Evolutionary conservation across 35 echinoderm and acorn worm species (phyloP).

Genomic region (Stichopus chloronotus): DNA sequence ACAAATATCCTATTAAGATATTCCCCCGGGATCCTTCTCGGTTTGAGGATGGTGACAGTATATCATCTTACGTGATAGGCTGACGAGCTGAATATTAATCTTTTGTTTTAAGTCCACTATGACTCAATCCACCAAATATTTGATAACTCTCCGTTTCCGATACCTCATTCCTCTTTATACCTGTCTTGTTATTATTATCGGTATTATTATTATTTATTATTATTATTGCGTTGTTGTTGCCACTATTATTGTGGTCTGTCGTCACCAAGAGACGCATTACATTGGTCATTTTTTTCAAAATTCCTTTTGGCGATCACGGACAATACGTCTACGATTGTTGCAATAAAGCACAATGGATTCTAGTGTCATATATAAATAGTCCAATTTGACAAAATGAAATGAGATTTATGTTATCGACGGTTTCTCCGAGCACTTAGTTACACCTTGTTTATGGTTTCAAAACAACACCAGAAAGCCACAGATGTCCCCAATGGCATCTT

Average conservation of each 20-base stretch:
- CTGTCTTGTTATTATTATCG: neutral
- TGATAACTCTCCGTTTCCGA: neutral
- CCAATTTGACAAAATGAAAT: neutral
- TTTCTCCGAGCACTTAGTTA: neutral
- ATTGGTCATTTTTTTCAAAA: neutral
- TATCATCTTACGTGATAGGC: neutral
- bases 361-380: neutral
- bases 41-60: no score
- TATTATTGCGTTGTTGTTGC: neutral
- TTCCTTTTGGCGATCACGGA: neutral
- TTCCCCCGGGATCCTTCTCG: no score
- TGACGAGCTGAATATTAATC: neutral
- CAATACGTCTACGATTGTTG: no score
- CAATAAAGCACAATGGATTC: neutral
- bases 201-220: neutral
- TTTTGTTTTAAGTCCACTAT: neutral
- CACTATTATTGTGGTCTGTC: neutral
- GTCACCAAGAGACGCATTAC: neutral
- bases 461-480: neutral
- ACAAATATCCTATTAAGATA: no score
- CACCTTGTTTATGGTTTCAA: neutral
- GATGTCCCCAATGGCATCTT: conserved; percentile 3
- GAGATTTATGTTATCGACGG: neutral
- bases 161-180: neutral
- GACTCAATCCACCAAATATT: conserved; percentile 11